Evolutionary conservation across 2,113 vertebrate genomes (phyloP), one percentile per base, ranked within the genome.

Genomic region (Pantherophis guttatus): DNA sequence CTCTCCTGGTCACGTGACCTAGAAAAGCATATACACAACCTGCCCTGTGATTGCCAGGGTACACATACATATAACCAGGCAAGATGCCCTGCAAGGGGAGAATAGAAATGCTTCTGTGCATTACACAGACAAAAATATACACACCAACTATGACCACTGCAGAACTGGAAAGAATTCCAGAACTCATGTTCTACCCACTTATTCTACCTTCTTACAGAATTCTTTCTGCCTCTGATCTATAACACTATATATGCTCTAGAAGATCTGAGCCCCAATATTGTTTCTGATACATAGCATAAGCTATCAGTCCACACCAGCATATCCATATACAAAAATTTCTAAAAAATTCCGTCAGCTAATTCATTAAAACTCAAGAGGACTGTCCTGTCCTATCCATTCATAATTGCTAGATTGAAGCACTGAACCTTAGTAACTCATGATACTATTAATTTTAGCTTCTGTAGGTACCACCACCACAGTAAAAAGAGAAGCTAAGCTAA

Each of bases 401-500:
- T 21, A 3, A 24, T 5, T 87, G n/a, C n/a, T 93, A 7, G 75
- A 44, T 13, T 29, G 26, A 55, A 33, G 8, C 9, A 44, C 1
- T 62, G 55, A 53, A 81, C 23, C 8, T 58, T 39, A 89, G 33
- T 54, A 21, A 92, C 89, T 91, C 62, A 91, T 93, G 85, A 89
- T 54, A 50, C 70, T 33, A 39, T 87, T 91, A 4, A 21, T 86
- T 95, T 91, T 92, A 81, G 75, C 87, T 91, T 75, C n/a, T 48
- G 93, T 17, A 11, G 24, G 90, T 92, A 91, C 91, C 93, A 90
- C 94, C 93, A 81, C 62, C 1, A 12, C 86, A 93, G 62, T 1
- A 57, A 75, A 39, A 88, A 88, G 54, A 89, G 91, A 58, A 96
- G 92, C 39, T 92, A 2, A 50, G 50, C n/a, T 65, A 24, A 90